Percentiles rank a stretch among this genome's conserved stretches.
phyloP scores from a whole-genome alignment of 2,113 vertebrate genomes.

The Calidris pugnax region DNA sequence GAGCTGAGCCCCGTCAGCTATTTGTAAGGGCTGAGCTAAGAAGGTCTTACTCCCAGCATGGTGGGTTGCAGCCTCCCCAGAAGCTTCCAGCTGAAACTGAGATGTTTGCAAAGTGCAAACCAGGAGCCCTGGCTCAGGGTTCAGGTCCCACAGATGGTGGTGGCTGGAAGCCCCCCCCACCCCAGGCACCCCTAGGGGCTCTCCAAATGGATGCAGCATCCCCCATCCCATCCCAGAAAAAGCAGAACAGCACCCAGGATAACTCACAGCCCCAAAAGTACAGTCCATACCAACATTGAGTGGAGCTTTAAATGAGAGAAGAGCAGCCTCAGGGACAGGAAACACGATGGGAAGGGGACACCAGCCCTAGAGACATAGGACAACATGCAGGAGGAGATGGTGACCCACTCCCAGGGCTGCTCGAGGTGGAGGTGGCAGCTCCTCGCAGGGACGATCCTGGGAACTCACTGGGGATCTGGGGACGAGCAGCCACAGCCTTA shows the following conservation, averaged over 20 bases:
- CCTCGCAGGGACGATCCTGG: fast-evolving
- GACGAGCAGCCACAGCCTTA: background rate
- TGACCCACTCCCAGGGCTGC: background rate
- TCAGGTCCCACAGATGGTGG: fast-evolving
- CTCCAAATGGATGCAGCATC: background rate
- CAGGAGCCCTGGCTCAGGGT: fast-evolving
- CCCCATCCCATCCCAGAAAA: background rate
- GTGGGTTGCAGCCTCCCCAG: background rate
- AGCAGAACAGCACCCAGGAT: background rate
- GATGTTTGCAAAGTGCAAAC: background rate
- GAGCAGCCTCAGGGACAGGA: background rate
- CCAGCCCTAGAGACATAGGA: background rate
- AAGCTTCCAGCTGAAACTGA: background rate
- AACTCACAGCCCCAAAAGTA: background rate
- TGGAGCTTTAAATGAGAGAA: background rate
- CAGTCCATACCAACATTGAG: fast-evolving
- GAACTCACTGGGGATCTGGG: background rate
- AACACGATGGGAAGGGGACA: background rate
- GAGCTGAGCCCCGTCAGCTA: background rate
- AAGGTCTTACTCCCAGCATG: background rate
- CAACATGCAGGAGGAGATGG: fast-evolving
- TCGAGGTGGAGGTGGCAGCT: background rate
- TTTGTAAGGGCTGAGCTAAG: background rate
- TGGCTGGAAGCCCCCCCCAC: background rate
- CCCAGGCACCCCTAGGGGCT: fast-evolving